A percentile compares a stretch with the other conserved stretches of the same genome.
These are phyloP conservation scores for Drosophila setosimentum DNA, from an alignment of 2,888 invertebrate genomes.

Conservation along the genomic window DNA sequence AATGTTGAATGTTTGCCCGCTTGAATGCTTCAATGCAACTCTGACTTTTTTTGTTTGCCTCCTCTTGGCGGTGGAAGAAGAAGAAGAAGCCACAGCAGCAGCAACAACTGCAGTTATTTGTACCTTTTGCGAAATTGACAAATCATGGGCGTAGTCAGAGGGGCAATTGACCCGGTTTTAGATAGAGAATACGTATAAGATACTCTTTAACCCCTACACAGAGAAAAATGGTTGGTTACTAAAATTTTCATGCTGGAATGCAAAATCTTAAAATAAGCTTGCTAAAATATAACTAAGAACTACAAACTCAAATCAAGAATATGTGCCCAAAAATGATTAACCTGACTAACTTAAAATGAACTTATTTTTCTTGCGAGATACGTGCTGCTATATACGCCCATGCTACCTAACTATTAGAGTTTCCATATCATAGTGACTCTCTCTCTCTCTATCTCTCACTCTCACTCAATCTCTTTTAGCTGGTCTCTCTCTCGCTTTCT, in stretches of 20 bases:
- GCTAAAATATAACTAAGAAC: not conserved
- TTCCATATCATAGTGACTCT: not conserved
- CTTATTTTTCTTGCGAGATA: not conserved
- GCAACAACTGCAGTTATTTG: slow-evolving; percentile 1
- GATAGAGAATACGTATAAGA: not conserved
- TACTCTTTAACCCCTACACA: not conserved
- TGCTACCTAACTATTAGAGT: not conserved
- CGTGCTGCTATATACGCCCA: not conserved
- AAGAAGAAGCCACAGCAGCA: not conserved
- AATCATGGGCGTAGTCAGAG: not conserved
- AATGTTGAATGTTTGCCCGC: slow-evolving; percentile 73
- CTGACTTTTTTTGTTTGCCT: slow-evolving; percentile 36
- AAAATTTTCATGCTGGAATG: not conserved
- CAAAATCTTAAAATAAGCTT: not conserved
- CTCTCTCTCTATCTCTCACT: slow-evolving; percentile 1
- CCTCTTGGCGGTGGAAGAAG: slow-evolving; percentile 4
- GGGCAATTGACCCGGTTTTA: not conserved
- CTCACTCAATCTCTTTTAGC: not conserved
- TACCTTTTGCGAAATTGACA: slow-evolving; percentile 51
- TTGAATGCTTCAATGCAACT: slow-evolving; percentile 76
- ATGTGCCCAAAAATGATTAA: not conserved
- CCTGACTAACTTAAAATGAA: not conserved
- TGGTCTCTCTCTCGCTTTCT: not conserved
- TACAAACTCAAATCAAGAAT: not conserved
- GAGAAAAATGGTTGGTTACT: not conserved